phyloP scores from a whole-genome alignment of 2,797 vertebrate species.

The Propithecus deckenii region DNA sequence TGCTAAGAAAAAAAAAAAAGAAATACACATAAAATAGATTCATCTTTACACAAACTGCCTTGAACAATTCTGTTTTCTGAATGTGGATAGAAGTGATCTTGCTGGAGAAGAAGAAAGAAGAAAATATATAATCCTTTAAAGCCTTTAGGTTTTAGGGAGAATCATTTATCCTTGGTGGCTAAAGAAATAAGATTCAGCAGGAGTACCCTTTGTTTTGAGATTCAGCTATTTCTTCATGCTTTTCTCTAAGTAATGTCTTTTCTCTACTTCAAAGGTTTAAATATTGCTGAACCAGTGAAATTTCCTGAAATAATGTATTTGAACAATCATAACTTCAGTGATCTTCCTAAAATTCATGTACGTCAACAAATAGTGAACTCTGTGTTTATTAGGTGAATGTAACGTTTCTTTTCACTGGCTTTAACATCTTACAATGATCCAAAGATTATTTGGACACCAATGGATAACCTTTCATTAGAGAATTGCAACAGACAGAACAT shows the following conservation, averaged over 20 bases:
- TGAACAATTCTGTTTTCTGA: neutral
- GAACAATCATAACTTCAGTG: neutral
- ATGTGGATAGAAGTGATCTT: neutral
- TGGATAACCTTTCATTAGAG: neutral
- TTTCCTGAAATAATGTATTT: neutral
- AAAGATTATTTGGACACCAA: neutral
- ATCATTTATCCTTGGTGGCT: slow-evolving; percentile 12
- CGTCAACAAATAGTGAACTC: neutral
- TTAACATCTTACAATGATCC: neutral
- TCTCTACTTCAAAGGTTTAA: neutral
- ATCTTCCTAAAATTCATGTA: neutral
- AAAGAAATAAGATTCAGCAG: slow-evolving; percentile 19
- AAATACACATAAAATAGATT: neutral
- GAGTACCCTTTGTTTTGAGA: neutral
- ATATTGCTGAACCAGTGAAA: neutral
- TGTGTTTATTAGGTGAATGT: neutral
- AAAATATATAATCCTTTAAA: neutral
- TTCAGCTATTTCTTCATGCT: neutral
- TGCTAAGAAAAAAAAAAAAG: neutral
- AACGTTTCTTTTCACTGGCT: neutral
- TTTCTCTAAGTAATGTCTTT: neutral
- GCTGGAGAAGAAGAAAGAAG: neutral
- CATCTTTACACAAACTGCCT: neutral
- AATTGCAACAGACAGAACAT: neutral
- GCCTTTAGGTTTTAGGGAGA: neutral